Percentiles rank a stretch among this genome's conserved stretches.
phyloP scores from a whole-genome alignment of 2,113 vertebrate species.

The Ochotona curzoniae region DNA sequence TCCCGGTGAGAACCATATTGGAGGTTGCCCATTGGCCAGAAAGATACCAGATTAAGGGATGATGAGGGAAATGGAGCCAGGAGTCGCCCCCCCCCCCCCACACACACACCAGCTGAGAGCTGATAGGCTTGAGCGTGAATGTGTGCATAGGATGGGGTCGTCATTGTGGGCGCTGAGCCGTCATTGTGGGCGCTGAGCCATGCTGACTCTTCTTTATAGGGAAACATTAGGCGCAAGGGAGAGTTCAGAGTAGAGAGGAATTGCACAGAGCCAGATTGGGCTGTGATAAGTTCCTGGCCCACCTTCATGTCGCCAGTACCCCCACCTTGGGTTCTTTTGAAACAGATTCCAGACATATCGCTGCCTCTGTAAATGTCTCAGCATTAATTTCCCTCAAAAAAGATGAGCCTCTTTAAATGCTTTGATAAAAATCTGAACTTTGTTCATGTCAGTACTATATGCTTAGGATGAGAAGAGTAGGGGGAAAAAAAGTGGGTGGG shows the following conservation, averaged over 20 bases:
- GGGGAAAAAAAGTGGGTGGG: neutral
- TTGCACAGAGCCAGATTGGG: neutral
- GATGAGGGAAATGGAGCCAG: neutral
- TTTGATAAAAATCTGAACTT: conserved; percentile 14
- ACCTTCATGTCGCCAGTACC: neutral
- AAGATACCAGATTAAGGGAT: neutral
- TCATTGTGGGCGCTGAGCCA: neutral
- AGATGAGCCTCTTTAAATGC: neutral
- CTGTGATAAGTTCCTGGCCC: neutral
- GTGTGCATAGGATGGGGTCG: neutral
- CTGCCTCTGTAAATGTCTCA: conserved; percentile 27
- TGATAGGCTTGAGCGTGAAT: neutral
- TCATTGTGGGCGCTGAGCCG: neutral
- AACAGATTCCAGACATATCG: neutral
- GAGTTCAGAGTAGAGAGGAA: neutral
- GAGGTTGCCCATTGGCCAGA: neutral
- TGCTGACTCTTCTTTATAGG: neutral
- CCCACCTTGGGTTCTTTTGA: neutral
- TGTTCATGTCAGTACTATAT: neutral
- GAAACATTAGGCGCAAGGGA: neutral
- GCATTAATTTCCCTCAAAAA: neutral
- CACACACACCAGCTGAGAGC: neutral
- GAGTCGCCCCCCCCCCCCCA: too few relatives aligned
- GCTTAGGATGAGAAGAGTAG: conserved; percentile 38
- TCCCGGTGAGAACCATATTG: neutral